Base-by-base conservation (phyloP, 2,888 invertebrate species). In the Podotricha telesiphe region DNA sequence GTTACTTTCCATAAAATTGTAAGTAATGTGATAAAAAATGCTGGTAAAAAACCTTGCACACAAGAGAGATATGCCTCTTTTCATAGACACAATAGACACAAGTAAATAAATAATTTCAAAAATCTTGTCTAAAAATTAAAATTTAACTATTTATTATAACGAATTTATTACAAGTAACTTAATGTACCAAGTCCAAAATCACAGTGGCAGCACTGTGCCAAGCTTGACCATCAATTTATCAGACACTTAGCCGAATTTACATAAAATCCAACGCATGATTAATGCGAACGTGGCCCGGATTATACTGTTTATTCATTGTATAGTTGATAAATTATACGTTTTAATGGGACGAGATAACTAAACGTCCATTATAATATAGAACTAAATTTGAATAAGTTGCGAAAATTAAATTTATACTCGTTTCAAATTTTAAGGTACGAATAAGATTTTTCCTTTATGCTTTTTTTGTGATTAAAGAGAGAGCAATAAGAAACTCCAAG, bases 221-320 rank as follows among this genome's bases (percentile, higher is more conserved):
- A 77, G 81, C 85, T 86, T 88, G 90, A 88, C 89, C 89, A 85
- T 86, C 79, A 88, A 92, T 92, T 90, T 86, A 91, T 92, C 91
- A 91, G 85, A 84, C 87, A 89, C 91, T 91, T 91, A 89, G 81
- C 79, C 76, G 81, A 88, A 90, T 92, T 91, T 92, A 85, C 91
- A 92, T 91, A 89, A 87, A 89, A 87, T 84, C 82, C 79, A 75
- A 79, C 80, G 73, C 76, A 80, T 91, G 91, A 91, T 92, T 89
- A 91, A 92, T 91, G 87, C 78, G 77, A 77, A 78, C 82, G 82
- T 45, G 58, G 42, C 28, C 42, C 34, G 47, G 78, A 81, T 81
- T 78, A 79, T 77, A 68, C 73, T 74, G 77, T 75, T 77, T 78
- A 76, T 78, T 78, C 78, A 77, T 76, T 79, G 71, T 77, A 75